These are phyloP conservation scores for Pachyrhynchus sulphureomaculatus DNA, from an alignment of 1,140 invertebrate genomes.

Conservation along the genomic window DNA sequence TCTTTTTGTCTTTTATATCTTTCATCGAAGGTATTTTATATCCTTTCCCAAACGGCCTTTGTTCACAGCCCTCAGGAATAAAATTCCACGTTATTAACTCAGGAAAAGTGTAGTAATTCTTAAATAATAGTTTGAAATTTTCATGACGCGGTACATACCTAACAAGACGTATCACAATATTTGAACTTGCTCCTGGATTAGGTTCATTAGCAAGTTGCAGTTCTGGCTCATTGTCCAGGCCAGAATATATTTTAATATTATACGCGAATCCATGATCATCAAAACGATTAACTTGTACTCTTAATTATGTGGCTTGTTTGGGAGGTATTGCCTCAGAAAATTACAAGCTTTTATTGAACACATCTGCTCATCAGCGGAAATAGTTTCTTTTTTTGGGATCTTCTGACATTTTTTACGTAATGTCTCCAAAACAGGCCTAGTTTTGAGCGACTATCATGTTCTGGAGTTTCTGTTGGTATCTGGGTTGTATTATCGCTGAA, in stretches of 20 bases:
- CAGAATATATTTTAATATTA: constrained; percentile 30
- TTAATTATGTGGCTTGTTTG: constrained; percentile 49
- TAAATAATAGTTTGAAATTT: constrained; percentile 35
- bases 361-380: too few relatives aligned
- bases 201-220: constrained; percentile 5
- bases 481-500: too few relatives aligned
- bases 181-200: constrained; percentile 34
- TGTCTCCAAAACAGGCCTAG: too few relatives aligned
- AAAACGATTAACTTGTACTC: constrained; percentile 46
- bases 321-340: too few relatives aligned
- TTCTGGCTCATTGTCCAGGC: not conserved
- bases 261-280: constrained; percentile 25
- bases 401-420: too few relatives aligned
- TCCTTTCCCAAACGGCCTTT: constrained; percentile 30
- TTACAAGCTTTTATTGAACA: too few relatives aligned
- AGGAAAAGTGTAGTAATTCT: constrained; percentile 28
- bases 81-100: constrained; percentile 31
- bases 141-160: constrained; percentile 26
- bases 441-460: too few relatives aligned
- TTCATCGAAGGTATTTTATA: constrained; percentile 1
- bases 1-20: constrained; percentile 4
- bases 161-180: constrained; percentile 32
- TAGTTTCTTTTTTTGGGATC: too few relatives aligned
- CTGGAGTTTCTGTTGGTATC: too few relatives aligned
- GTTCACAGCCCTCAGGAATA: constrained; percentile 28